A percentile compares a stretch with the other conserved stretches of the same genome.
Evolutionary conservation across 2,113 vertebrate genomes (phyloP).

Genomic region (Condylura cristata): DNA sequence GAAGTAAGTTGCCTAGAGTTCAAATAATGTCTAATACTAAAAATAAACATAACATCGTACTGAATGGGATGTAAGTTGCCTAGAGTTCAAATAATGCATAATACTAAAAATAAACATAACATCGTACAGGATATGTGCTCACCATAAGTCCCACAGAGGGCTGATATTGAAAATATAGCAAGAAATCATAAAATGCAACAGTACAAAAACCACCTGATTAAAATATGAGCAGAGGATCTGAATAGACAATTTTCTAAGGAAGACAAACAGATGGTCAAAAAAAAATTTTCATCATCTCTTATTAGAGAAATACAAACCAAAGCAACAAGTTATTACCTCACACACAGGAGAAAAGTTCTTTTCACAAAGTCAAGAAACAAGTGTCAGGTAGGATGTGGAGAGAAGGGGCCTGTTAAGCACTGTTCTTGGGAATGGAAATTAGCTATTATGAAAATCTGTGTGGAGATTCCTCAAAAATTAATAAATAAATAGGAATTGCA

Average conservation of each 20-base stretch:
- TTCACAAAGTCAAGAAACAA: background rate
- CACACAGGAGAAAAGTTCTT: background rate
- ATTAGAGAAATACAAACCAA: background rate
- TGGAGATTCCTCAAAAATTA: background rate
- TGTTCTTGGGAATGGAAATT: background rate
- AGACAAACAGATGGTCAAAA: background rate
- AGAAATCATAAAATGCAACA: background rate
- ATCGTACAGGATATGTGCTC: background rate
- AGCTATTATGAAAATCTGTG: background rate
- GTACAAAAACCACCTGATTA: background rate
- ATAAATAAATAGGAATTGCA: background rate
- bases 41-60: background rate
- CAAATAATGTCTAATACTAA: too few species aligned
- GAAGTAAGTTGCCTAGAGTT: too few species aligned
- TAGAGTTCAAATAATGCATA: background rate
- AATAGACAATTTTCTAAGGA: background rate
- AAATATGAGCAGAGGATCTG: background rate
- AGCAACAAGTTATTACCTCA: background rate
- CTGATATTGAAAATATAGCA: background rate
- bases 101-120: background rate
- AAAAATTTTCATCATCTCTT: background rate
- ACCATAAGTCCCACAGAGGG: background rate
- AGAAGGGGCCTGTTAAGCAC: background rate
- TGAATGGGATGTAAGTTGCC: too few species aligned
- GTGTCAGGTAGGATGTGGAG: background rate